Conservation (phyloP, 1,140 invertebrate genomes). For the Apolygus lucorum region DNA sequence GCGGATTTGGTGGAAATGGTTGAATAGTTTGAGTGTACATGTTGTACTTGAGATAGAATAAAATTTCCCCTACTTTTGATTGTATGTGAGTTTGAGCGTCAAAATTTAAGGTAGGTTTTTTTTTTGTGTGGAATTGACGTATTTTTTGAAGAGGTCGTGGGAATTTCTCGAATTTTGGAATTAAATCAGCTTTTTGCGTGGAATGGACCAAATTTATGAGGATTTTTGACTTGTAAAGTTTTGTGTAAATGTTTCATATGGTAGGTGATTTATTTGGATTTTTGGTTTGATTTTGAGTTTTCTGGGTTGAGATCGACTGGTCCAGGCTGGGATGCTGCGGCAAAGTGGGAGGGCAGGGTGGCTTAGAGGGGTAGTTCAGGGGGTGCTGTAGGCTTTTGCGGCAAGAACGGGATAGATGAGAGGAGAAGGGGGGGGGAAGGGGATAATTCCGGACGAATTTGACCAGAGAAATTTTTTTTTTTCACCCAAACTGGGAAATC, state of each 20-base stretch:
- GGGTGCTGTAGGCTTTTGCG: not conserved
- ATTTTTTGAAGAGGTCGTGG: not conserved
- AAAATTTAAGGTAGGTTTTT: too few relatives aligned
- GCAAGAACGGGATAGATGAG: too few relatives aligned
- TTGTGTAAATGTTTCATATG: not conserved
- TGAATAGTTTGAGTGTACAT: too few relatives aligned
- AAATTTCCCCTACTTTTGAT: too few relatives aligned
- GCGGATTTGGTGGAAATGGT: too few relatives aligned
- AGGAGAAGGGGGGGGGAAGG: not conserved
- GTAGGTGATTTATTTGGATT: not conserved
- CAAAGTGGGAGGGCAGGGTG: not conserved
- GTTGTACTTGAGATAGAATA: too few relatives aligned
- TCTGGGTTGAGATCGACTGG: not conserved
- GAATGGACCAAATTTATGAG: not conserved
- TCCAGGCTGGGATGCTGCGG: not conserved
- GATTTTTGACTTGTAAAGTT: not conserved
- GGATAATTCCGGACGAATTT: not conserved
- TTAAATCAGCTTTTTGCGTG: too few relatives aligned
- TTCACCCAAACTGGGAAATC: not conserved
- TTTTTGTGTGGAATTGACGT: too few relatives aligned
- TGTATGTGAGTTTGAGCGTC: too few relatives aligned
- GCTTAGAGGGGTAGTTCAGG: not conserved
- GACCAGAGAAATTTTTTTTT: not conserved
- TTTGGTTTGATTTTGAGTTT: not conserved
- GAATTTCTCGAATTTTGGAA: not conserved